These are phyloP conservation scores for Leucoptera coffeella DNA, from an alignment of 2,888 invertebrate species.

Conservation along the genomic window DNA sequence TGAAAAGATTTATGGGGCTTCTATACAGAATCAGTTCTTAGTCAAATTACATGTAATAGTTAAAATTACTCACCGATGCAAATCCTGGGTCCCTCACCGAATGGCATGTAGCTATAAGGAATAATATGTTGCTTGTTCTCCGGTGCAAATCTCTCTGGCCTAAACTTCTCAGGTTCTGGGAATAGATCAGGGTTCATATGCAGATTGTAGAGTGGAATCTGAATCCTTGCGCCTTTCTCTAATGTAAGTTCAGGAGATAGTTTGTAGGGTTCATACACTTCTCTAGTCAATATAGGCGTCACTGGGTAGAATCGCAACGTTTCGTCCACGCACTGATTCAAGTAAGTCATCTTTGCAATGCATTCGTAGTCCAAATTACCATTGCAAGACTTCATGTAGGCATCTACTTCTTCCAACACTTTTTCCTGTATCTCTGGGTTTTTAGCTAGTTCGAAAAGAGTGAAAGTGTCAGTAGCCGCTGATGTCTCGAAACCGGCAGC, in stretches of 20 bases:
- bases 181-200: constrained; percentile 4
- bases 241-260: constrained; percentile 1
- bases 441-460: constrained; percentile 36
- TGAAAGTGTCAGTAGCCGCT: constrained; percentile 31
- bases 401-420: constrained; percentile 25
- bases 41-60: too few relatives aligned
- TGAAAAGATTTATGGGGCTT: too few relatives aligned
- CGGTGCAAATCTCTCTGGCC: constrained; percentile 5
- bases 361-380: constrained; percentile 33
- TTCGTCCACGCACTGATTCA: constrained; percentile 35
- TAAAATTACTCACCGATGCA: constrained; percentile 8
- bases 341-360: constrained; percentile 31
- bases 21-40: too few relatives aligned
- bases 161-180: constrained; percentile 3
- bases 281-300: constrained; percentile 14
- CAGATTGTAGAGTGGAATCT: constrained; percentile 3
- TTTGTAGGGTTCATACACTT: constrained; percentile 1
- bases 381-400: constrained; percentile 17
- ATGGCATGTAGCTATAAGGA: constrained; percentile 7
- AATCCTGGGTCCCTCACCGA: constrained; percentile 7
- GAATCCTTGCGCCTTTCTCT: constrained; percentile 3
- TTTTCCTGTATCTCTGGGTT: constrained; percentile 31
- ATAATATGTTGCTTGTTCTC: constrained; percentile 3
- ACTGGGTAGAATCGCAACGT: constrained; percentile 35
- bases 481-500: constrained; percentile 50